Percentiles rank a stretch among this genome's conserved stretches.
Conservation (phyloP, 2,797 vertebrate species). For the Telmatherina bonti region DNA sequence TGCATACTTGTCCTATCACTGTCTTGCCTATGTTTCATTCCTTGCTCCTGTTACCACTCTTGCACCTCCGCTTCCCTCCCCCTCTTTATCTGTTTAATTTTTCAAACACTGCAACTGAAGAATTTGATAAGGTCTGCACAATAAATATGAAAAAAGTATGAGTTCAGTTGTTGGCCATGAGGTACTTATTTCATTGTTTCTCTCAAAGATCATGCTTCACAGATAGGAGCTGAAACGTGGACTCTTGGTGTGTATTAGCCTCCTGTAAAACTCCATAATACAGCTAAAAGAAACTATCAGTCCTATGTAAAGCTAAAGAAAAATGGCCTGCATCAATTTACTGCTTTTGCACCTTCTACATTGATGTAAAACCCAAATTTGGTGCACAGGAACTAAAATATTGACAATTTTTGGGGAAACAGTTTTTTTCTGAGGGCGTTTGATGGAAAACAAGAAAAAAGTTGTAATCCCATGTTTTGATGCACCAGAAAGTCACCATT, state of each 20-base stretch:
- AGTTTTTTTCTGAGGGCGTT: not conserved
- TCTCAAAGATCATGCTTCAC: conserved; percentile 2
- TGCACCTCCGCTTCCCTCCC: conserved; percentile 27
- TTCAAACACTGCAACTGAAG: conserved; percentile 11
- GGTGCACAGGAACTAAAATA: not conserved
- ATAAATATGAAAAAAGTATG: conserved; percentile 22
- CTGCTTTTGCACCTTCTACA: not conserved
- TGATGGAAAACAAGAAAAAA: not conserved
- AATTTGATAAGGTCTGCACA: conserved; percentile 36
- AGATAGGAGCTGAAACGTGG: not conserved
- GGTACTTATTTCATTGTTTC: conserved; percentile 29
- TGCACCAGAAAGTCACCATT: not conserved
- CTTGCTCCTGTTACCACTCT: conserved; percentile 6
- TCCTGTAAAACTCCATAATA: conserved; percentile 12
- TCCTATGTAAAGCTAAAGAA: not conserved
- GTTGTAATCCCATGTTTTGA: not conserved
- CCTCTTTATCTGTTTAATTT: conserved; percentile 41
- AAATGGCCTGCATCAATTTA: not conserved
- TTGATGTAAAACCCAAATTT: not conserved
- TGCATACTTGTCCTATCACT: not conserved
- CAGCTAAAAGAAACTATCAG: not conserved
- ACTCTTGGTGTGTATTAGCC: not conserved
- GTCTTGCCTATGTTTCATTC: conserved; percentile 23
- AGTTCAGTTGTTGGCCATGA: conserved; percentile 54
- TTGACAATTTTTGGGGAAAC: not conserved